A percentile compares a stretch with the other conserved stretches of the same genome.
These are phyloP conservation scores for Drosophila fuyamai DNA, from an alignment of 1,140 invertebrate genomes.

Conservation along the genomic window DNA sequence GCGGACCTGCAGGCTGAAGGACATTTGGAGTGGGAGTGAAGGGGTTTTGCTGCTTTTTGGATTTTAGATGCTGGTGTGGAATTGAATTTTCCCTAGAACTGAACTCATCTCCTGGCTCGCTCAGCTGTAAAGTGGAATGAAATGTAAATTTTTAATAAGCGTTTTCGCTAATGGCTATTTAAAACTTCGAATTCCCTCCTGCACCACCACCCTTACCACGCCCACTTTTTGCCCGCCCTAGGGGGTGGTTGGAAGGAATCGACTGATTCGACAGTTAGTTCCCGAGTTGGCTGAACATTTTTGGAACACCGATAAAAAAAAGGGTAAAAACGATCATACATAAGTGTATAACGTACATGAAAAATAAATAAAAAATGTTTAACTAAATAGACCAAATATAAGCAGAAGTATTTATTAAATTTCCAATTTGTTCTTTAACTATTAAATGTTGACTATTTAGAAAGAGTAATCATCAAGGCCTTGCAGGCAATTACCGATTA, in stretches of 20 bases:
- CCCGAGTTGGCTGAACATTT: constrained; percentile 8
- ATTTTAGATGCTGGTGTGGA: constrained; percentile 34
- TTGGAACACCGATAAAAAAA: constrained; percentile 10
- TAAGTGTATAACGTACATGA: too few species aligned
- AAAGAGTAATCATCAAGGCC: too few species aligned
- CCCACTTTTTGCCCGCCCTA: constrained; percentile 12
- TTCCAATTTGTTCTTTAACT: too few species aligned
- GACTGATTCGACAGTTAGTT: constrained; percentile 58
- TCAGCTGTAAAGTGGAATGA: constrained; percentile 83
- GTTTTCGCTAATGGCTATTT: constrained; percentile 85
- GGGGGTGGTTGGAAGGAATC: constrained; percentile 45
- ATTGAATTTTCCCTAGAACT: constrained; percentile 65
- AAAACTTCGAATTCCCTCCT: constrained; percentile 71
- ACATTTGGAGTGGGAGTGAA: constrained; percentile 23
- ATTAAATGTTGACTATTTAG: too few species aligned
- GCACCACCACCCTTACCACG: constrained; percentile 10
- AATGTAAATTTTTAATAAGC: constrained; percentile 85
- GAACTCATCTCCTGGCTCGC: constrained; percentile 58
- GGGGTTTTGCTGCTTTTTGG: constrained; percentile 24
- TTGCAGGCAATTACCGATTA: too few species aligned
- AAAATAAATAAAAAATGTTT: too few species aligned
- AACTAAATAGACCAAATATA: too few species aligned
- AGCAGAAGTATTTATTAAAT: too few species aligned
- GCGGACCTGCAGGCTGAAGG: constrained; percentile 14
- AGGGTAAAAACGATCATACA: background rate